phyloP scores from a whole-genome alignment of 37 sponge, comb jelly and placozoan genomes.

The Diacarnus erythraeanus region DNA sequence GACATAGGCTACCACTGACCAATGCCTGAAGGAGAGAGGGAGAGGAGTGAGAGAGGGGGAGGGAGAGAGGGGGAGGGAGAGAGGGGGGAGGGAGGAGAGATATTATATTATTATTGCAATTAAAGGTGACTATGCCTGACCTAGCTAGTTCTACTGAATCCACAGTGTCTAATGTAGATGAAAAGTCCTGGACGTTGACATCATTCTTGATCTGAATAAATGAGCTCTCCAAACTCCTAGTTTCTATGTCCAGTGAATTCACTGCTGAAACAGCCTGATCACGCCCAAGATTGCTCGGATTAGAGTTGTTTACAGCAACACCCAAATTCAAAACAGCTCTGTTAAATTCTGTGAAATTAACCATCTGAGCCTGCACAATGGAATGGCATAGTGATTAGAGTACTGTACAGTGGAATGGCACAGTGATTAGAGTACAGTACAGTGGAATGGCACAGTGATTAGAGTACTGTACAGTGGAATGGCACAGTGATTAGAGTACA shows the following conservation, averaged over 20 bases:
- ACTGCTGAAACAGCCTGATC: not conserved
- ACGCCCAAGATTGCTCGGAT: not conserved
- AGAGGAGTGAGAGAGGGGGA: not conserved
- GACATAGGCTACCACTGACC: slow-evolving; percentile 41
- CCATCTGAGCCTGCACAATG: not conserved
- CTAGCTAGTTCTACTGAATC: not conserved
- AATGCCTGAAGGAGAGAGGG: slow-evolving; percentile 31
- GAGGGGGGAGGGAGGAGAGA: not conserved
- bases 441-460: no score
- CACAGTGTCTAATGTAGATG: not conserved
- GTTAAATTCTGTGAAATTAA: slow-evolving; percentile 2
- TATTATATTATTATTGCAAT: no score
- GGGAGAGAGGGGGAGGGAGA: not conserved
- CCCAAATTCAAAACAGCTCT: not conserved
- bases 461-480: no score
- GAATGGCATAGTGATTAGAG: not conserved
- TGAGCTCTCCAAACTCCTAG: not conserved
- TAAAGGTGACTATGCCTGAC: no score
- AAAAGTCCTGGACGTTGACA: slow-evolving; percentile 7
- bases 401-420: no score
- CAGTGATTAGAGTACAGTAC: no score
- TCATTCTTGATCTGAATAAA: not conserved
- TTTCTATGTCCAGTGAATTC: not conserved
- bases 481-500: no score
- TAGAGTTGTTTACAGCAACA: not conserved